Base-by-base conservation (phyloP, 2,797 vertebrate species). In the Sparidentex hasta region DNA sequence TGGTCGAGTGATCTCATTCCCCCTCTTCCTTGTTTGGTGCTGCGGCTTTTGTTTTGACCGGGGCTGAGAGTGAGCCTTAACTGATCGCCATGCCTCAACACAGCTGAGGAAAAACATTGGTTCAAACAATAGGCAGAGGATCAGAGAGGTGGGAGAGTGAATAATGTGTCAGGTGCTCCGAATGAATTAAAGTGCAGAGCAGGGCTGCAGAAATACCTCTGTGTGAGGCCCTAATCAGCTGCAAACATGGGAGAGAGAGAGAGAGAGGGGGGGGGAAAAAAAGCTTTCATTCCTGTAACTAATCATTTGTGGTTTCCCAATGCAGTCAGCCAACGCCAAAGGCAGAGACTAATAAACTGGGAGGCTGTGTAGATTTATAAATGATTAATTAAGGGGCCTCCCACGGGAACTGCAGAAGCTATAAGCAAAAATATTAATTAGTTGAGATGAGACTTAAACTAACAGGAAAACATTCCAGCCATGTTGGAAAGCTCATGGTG, bases 371-470 rank as follows among this genome's bases (percentile, higher is more conserved):
- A 95, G 95, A 96, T 96, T 96, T 95, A 96, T 96, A 95, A 96
- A 96, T 96, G 95, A 96, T 96, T 96, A 95, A 96, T 96, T 96
- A 95, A 95, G 93, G 86, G 87, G 88, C 82, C 90, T 95, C 95
- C 92, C 93, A 76, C n/a, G 91, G 94, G 95, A 93, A 90, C 90
- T 82, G 76, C 93, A 92, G 94, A 94, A 90, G 94, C 94, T 95
- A 95, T 95, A 96, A 94, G 94, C 93, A 95, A 95, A 96, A 96
- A 95, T 95, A 96, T 95, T 95, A 95, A 96, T 96, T 96, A 95
- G 95, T 93, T 92, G 89, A 95, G 94, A 95, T 93, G 94, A 96
- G 94, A 94, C 94, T 96, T 95, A 95, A 96, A 95, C 96, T 95
- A 95, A 95, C 93, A 95, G 93, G 91, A 95, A 96, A 95, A 95